Evolutionary conservation across 2,113 vertebrate genomes (phyloP), one percentile per base, ranked within the genome.

Genomic region (Epinephelus moara): DNA sequence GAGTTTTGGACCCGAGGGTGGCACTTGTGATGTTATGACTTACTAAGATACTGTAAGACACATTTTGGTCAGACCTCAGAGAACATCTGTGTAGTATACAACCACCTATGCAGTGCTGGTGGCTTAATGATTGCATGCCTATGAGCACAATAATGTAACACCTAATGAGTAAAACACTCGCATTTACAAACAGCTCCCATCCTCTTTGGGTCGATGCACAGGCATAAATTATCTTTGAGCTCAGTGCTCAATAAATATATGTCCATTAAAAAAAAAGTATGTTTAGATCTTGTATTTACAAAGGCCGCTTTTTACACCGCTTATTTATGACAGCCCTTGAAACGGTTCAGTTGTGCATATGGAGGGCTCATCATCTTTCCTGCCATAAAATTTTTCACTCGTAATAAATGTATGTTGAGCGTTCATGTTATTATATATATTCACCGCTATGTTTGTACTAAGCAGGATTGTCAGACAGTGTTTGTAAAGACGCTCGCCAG

Each of bases 21-120:
- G 19, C 30, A 5, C 40, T 72, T 42, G 15, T 37, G 59, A 75
- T 75, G 56, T 60, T 52, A 59, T 64, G 60, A 59, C 45, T 37
- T 55, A 66, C 70, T 40, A 17, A 59, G 21, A 64, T 70, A 50
- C 30, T 18, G 37, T 3, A 11, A 25, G 70, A 21, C 0, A 19
- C 47, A 85, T 30, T 75, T 63, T 45, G 25, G 27, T 75, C 67
- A 23, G 45, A 70, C 57, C 50, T 70, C 55, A 72, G 80, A 76
- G 4, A 14, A 25, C 25, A 13, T 47, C 25, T 53, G 52, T 30
- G n/a, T 8, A 5, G 8, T 53, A 37, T 50, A 55, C 45, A 68
- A 63, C 14, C 57, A 15, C 37, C 19, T 63, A 42, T 56, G n/a
- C 27, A 8, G 21, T 14, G 1, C 18, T 56, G n/a, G 63, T 17